Percentiles rank a stretch among this genome's conserved stretches.
These are phyloP conservation scores for Chelon auratus DNA, from an alignment of 2,797 vertebrate genomes.

Conservation along the genomic window DNA sequence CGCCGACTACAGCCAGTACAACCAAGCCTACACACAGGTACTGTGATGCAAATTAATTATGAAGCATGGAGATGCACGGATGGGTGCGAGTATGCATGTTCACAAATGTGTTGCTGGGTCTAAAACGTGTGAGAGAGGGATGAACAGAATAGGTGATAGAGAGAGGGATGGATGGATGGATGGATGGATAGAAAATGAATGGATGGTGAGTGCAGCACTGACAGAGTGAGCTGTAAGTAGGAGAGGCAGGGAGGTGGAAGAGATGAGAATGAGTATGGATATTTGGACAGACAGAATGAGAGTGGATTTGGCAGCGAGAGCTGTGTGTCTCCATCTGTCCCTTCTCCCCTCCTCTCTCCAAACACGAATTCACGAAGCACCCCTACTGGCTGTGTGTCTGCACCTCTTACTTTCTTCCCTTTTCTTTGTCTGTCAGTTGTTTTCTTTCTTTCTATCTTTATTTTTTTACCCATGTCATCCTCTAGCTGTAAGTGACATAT, in stretches of 20 bases:
- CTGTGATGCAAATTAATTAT: background rate
- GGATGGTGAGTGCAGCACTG: conserved; percentile 40
- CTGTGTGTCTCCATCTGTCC: conserved; percentile 80
- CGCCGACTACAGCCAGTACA: conserved; percentile 88
- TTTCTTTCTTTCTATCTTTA: background rate
- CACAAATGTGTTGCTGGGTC: background rate
- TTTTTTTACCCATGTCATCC: conserved; percentile 1
- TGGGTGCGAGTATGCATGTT: background rate
- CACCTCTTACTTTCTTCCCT: conserved; percentile 5
- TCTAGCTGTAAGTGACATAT: conserved; percentile 58
- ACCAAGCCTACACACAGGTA: conserved; percentile 88
- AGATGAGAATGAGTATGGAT: conserved; percentile 59
- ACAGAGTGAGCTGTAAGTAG: conserved; percentile 53
- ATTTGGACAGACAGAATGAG: conserved; percentile 69
- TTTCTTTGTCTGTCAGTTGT: background rate
- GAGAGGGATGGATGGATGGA: conserved; percentile 3
- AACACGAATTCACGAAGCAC: conserved; percentile 64
- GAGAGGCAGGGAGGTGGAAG: conserved; percentile 52
- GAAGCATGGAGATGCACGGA: background rate
- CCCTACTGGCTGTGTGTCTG: conserved; percentile 57
- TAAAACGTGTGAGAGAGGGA: conserved; percentile 15
- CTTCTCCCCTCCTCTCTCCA: conserved; percentile 64
- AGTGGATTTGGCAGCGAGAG: conserved; percentile 73
- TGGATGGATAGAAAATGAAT: conserved; percentile 33
- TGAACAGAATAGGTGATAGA: too few species aligned